Conservation (phyloP, 1,140 invertebrate species). For the Calephelis nemesis region DNA sequence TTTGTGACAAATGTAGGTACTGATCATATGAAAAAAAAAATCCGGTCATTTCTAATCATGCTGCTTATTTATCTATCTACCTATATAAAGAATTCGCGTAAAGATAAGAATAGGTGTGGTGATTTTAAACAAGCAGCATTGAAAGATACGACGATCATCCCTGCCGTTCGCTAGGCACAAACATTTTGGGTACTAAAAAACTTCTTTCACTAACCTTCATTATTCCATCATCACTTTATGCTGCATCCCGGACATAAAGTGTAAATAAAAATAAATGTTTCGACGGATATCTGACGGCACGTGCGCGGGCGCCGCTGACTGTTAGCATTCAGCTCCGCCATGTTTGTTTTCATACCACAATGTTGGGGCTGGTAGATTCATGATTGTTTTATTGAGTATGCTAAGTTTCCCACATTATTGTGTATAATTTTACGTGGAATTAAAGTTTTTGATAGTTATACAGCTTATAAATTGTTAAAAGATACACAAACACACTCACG, state of each 20-base stretch:
- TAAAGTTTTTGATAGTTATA: no score
- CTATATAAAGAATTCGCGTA: no score
- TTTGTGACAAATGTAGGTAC: no score
- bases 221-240: slow-evolving; percentile 42
- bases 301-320: slow-evolving; percentile 55
- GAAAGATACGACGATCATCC: background rate
- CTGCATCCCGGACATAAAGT: slow-evolving; percentile 49
- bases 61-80: no score
- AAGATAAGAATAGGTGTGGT: background rate
- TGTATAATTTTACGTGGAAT: background rate
- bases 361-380: slow-evolving; percentile 43
- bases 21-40: no score
- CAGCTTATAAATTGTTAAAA: background rate
- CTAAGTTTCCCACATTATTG: slow-evolving; percentile 3
- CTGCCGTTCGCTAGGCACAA: background rate
- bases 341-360: slow-evolving; percentile 65
- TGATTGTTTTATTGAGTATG: slow-evolving; percentile 66
- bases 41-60: no score
- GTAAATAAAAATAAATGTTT: slow-evolving; percentile 71
- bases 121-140: background rate
- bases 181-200: slow-evolving; percentile 4
- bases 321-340: slow-evolving; percentile 63
- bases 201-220: slow-evolving; percentile 29
- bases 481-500: background rate
- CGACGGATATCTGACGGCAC: slow-evolving; percentile 51